Evolutionary conservation across 2,113 vertebrate genomes (phyloP).

Genomic region (Xenopus borealis): DNA sequence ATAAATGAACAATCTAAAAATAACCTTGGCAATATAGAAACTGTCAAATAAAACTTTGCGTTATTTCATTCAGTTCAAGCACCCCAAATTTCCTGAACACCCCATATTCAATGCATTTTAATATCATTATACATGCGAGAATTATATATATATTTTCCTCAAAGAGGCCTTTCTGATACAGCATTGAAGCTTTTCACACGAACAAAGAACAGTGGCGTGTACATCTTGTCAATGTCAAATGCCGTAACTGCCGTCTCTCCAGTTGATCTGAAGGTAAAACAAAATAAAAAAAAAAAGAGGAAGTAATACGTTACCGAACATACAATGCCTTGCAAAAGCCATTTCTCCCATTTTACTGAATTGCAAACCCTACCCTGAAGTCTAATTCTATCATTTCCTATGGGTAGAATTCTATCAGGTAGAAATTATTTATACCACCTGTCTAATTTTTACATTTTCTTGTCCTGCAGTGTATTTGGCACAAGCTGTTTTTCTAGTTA

Average conservation of each 20-base stretch:
- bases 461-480: too few relatives aligned
- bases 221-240: constrained; percentile 96
- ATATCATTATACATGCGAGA: constrained; percentile 63
- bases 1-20: too few relatives aligned
- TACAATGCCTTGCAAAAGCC: too few relatives aligned
- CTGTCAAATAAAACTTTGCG: background rate
- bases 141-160: constrained; percentile 48
- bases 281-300: too few relatives aligned
- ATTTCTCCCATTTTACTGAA: too few relatives aligned
- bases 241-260: constrained; percentile 89
- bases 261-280: constrained; percentile 72
- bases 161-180: constrained; percentile 88
- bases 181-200: constrained; percentile 97
- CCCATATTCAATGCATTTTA: constrained; percentile 42
- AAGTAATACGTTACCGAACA: too few relatives aligned
- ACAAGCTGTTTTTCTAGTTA: too few relatives aligned
- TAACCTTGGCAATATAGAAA: background rate
- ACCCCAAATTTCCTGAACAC: background rate
- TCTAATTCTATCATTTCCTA: too few relatives aligned
- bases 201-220: constrained; percentile 91
- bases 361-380: too few relatives aligned
- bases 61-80: background rate
- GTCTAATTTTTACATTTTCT: too few relatives aligned
- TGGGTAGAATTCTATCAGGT: too few relatives aligned
- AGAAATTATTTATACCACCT: too few relatives aligned